Percentiles rank a stretch among this genome's conserved stretches.
Evolutionary conservation across 1,140 invertebrate genomes (phyloP).

Genomic region (Phortica variegata): DNA sequence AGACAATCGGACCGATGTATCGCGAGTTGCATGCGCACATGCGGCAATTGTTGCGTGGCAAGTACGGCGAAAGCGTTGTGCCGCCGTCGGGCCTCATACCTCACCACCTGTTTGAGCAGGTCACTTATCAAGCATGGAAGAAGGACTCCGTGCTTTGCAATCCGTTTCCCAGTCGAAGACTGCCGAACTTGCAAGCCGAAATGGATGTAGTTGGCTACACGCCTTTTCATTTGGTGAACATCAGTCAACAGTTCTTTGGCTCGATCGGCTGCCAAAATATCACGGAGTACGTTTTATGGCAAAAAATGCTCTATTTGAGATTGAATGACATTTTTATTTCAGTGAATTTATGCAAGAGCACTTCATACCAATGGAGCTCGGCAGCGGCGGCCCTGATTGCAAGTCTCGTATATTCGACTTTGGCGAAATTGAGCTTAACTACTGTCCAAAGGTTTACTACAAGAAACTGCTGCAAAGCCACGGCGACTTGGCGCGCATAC

Average conservation of each 20-base stretch:
- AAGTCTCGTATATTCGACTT: conserved; percentile 20
- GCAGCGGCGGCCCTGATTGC: conserved; percentile 18
- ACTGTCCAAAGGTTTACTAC: conserved; percentile 20
- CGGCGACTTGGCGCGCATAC: conserved; percentile 74
- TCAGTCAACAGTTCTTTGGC: conserved; percentile 78
- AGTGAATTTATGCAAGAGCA: conserved; percentile 16
- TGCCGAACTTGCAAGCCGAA: conserved; percentile 21
- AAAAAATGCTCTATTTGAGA: neutral
- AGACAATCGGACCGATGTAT: conserved; percentile 77
- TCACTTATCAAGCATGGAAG: conserved; percentile 24
- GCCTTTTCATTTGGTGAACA: conserved; percentile 70
- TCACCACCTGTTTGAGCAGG: conserved; percentile 72
- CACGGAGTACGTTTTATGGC: conserved; percentile 6
- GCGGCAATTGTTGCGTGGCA: conserved; percentile 66
- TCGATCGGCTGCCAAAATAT: conserved; percentile 20
- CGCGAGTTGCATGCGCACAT: conserved; percentile 84
- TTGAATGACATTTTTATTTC: neutral
- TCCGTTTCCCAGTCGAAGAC: conserved; percentile 11
- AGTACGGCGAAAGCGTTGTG: conserved; percentile 69
- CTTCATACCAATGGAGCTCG: conserved; percentile 15
- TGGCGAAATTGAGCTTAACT: conserved; percentile 18
- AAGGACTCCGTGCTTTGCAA: conserved; percentile 18
- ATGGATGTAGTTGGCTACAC: conserved; percentile 61
- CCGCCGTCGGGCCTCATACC: conserved; percentile 76
- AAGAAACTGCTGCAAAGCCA: conserved; percentile 57